Base-by-base conservation (phyloP, 2,888 invertebrate species). In the Zele albiditarsus region DNA sequence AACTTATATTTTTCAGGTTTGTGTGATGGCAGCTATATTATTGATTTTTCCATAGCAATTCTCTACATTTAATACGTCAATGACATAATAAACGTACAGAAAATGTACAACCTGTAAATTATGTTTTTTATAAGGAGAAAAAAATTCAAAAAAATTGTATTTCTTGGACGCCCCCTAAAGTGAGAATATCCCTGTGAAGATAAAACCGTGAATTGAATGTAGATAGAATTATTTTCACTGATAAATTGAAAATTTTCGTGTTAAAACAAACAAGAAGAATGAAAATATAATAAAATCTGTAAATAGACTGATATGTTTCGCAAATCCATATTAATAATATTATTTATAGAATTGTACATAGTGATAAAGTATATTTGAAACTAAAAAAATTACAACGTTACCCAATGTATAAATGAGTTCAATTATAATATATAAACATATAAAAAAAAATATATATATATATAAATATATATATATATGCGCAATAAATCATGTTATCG, bases 391-490 rank as follows among this genome's bases (percentile, higher is more conserved):
- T 33, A 16, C 31, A 20, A 53, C 2, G 3, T 63, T 38, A 28
- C 10, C n/a, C 28, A 60, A 60, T 60, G 28, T 16, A 60, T 60
- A 60, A 60, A 28, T 14, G 57, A 20, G 20, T 53, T 68, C 31
- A 68, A 57, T 23, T 27, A 27, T 20, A 20, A 20, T 31, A 20
- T 68, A 49, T 53, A 28, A 2, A 27, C 16, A 62, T n/a, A 6
- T 28, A 62, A 27, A 62, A 27, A n/a, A 63, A 38, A 66, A 58
- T 66, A 63, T 69, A 69, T 68, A 25, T 72, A 33, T 60, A 57
- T 71, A 33, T 71, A 66, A 25, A 58, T 73, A 60, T 60, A 49
- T 68, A 63, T 28, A 69, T n/a, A 31, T 42, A 49, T 74, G 67
- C 63, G 27, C 25, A 68, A 68, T 68, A 68, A 68, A 68, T 53